Evolutionary conservation across 1,140 invertebrate genomes (phyloP).

Genomic region (Trinorchestia longiramus): DNA sequence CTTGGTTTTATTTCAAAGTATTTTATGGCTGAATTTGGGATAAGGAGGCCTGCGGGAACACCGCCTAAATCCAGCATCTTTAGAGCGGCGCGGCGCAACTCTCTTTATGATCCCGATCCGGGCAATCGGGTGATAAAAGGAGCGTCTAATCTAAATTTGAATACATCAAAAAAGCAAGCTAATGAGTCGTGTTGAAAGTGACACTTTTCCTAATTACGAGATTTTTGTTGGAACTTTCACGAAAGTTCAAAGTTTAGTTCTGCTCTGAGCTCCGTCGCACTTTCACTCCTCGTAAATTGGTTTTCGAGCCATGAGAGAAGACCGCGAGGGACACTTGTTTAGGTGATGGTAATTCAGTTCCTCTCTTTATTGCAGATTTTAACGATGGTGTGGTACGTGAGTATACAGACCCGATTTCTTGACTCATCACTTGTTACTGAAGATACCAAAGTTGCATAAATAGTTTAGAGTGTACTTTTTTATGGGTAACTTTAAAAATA

Average conservation of each 20-base stretch:
- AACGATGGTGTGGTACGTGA: background rate
- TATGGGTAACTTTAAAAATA: too few species aligned
- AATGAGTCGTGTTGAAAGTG: conserved; percentile 24
- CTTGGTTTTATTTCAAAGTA: background rate
- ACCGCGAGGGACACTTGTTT: background rate
- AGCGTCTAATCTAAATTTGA: conserved; percentile 33
- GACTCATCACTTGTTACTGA: background rate
- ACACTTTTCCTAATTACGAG: conserved; percentile 1
- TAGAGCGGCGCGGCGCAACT: background rate
- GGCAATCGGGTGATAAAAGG: conserved; percentile 16
- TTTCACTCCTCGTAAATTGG: background rate
- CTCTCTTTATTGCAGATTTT: background rate
- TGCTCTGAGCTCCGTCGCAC: background rate
- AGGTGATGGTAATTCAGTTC: background rate
- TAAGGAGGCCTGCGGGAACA: background rate
- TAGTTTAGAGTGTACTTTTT: too few species aligned
- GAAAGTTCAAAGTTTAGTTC: background rate
- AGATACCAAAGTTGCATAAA: too few species aligned
- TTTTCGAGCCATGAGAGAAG: background rate
- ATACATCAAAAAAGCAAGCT: conserved; percentile 20
- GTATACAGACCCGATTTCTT: background rate
- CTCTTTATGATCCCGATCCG: conserved; percentile 21
- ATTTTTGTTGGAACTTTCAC: background rate
- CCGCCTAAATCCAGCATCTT: background rate
- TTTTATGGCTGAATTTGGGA: conserved; percentile 14